Evolutionary conservation across 2,113 vertebrate species (phyloP).

Genomic region (Gopherus flavomarginatus): DNA sequence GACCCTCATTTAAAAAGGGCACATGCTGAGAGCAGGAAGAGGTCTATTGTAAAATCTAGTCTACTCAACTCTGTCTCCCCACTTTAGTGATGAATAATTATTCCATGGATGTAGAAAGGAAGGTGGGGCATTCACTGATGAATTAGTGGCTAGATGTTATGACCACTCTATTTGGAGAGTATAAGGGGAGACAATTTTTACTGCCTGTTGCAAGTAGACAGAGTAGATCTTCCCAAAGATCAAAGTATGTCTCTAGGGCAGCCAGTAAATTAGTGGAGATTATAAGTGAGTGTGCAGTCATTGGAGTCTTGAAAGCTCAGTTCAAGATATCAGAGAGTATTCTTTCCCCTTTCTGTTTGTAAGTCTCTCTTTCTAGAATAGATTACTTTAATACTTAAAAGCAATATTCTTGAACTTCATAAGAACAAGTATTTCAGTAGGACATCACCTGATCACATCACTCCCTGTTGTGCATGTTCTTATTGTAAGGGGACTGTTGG

Average conservation of each 20-base stretch:
- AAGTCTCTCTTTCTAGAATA: slow-evolving; percentile 56
- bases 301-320: slow-evolving; percentile 68
- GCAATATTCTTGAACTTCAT: slow-evolving; percentile 71
- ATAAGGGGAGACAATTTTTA: slow-evolving; percentile 43
- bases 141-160: slow-evolving; percentile 30
- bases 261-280: slow-evolving; percentile 71
- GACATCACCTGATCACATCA: slow-evolving; percentile 68
- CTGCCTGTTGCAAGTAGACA: slow-evolving; percentile 60
- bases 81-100: slow-evolving; percentile 35
- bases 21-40: neutral
- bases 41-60: neutral
- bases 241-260: slow-evolving; percentile 74
- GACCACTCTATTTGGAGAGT: slow-evolving; percentile 34
- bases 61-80: neutral
- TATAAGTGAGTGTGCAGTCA: slow-evolving; percentile 66
- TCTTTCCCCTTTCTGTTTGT: slow-evolving; percentile 58
- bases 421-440: slow-evolving; percentile 69
- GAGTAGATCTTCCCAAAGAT: slow-evolving; percentile 71
- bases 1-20: neutral
- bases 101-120: neutral
- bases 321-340: slow-evolving; percentile 72
- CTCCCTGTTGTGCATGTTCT: slow-evolving; percentile 69
- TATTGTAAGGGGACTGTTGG: neutral
- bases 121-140: slow-evolving; percentile 42
- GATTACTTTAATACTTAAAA: slow-evolving; percentile 70